Conservation (phyloP, 2,797 vertebrate genomes). For the Pseudocheirus occidentalis region DNA sequence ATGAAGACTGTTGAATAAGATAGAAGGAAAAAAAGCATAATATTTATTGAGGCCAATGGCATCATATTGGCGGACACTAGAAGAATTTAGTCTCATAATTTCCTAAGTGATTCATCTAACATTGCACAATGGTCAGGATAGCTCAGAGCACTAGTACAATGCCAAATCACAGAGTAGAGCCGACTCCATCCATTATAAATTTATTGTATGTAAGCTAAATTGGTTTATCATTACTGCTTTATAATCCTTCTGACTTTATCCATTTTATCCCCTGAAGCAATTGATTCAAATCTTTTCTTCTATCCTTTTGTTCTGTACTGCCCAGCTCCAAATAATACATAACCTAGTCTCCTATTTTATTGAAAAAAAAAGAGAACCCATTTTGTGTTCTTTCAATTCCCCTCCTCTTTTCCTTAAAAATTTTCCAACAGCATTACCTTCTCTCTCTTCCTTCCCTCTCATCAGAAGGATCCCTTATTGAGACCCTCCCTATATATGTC, state of each 20-base stretch:
- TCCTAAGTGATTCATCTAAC: slow-evolving; percentile 79
- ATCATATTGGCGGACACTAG: slow-evolving; percentile 69
- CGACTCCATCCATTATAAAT: not conserved
- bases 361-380: not conserved
- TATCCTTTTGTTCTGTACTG: not conserved
- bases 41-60: slow-evolving; percentile 78
- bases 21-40: slow-evolving; percentile 71
- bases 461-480: not conserved
- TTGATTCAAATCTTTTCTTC: not conserved
- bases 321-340: not conserved
- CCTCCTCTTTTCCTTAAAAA: not conserved
- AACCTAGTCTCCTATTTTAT: not conserved
- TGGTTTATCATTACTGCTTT: not conserved
- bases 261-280: not conserved
- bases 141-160: slow-evolving; percentile 36
- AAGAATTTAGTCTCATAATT: slow-evolving; percentile 75
- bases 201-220: not conserved
- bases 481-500: not conserved
- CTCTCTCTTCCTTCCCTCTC: not conserved
- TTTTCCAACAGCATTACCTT: not conserved
- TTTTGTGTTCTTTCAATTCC: not conserved
- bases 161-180: not conserved
- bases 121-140: slow-evolving; percentile 73
- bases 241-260: not conserved
- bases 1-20: slow-evolving; percentile 66